Percentiles rank a stretch among this genome's conserved stretches.
Evolutionary conservation across 2,113 vertebrate genomes (phyloP).

Genomic region (Nibea coibor): DNA sequence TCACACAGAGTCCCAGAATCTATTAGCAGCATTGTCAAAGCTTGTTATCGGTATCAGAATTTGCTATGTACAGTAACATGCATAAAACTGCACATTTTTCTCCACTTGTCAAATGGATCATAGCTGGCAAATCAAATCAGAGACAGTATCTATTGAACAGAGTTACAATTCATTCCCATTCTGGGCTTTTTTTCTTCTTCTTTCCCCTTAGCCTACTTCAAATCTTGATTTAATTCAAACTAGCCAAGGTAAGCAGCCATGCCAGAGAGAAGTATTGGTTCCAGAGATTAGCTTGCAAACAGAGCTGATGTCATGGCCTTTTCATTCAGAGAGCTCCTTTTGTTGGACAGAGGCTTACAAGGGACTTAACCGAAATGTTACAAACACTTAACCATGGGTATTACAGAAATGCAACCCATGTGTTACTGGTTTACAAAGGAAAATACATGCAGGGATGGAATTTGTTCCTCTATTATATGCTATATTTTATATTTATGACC

Average conservation of each 20-base stretch:
- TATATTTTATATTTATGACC: slow-evolving; percentile 18
- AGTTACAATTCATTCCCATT: slow-evolving; percentile 23
- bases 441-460: slow-evolving; percentile 12
- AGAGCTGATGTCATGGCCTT: slow-evolving; percentile 58
- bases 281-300: slow-evolving; percentile 64
- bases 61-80: slow-evolving; percentile 1
- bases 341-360: slow-evolving; percentile 52
- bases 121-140: slow-evolving; percentile 36
- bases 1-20: slow-evolving; percentile 16
- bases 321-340: slow-evolving; percentile 55
- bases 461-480: slow-evolving; percentile 25
- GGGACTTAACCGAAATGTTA: slow-evolving; percentile 51
- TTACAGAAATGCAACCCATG: slow-evolving; percentile 49
- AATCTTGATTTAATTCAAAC: slow-evolving; percentile 58
- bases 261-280: slow-evolving; percentile 58
- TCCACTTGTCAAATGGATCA: slow-evolving; percentile 28
- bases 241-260: slow-evolving; percentile 31
- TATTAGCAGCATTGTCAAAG: neutral
- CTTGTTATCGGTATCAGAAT: slow-evolving; percentile 6
- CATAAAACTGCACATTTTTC: slow-evolving; percentile 15
- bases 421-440: slow-evolving; percentile 46
- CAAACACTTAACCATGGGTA: slow-evolving; percentile 49
- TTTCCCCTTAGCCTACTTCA: neutral
- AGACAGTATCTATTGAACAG: neutral
- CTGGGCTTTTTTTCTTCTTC: slow-evolving; percentile 10